These are phyloP conservation scores for Drosophila nigricruria DNA, from an alignment of 2,888 invertebrate genomes.

Conservation along the genomic window DNA sequence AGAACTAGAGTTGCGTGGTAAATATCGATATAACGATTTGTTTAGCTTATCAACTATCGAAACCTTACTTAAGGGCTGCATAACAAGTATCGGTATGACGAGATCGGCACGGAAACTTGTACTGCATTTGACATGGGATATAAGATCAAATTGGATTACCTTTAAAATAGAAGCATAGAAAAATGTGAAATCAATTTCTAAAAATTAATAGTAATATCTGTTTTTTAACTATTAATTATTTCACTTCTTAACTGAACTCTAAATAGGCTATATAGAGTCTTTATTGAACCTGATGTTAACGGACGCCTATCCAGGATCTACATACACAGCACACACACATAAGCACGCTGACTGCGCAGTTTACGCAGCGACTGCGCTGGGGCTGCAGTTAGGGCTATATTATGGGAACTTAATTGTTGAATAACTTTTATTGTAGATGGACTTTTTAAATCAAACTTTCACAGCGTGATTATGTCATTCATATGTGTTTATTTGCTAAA, in stretches of 20 bases:
- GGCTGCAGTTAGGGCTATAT: too few species aligned
- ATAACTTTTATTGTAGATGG: too few species aligned
- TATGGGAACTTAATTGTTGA: too few species aligned
- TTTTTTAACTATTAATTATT: neutral
- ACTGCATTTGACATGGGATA: neutral
- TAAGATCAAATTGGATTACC: neutral
- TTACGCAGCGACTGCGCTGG: too few species aligned
- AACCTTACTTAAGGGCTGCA: constrained; percentile 9
- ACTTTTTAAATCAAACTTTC: too few species aligned
- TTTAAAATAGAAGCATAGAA: neutral
- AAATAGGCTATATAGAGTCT: neutral
- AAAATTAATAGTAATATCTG: too few species aligned
- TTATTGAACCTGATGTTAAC: neutral
- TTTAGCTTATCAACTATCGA: constrained; percentile 6
- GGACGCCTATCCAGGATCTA: neutral
- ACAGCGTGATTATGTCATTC: too few species aligned
- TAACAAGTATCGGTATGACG: neutral
- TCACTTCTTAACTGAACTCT: neutral
- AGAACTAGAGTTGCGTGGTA: constrained; percentile 36
- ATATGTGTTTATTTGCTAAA: too few species aligned
- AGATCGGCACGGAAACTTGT: neutral
- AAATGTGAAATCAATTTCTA: neutral
- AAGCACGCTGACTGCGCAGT: too few species aligned
- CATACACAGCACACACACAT: too few species aligned
- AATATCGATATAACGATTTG: constrained; percentile 32